Evolutionary conservation across 2,888 invertebrate genomes (phyloP), one percentile per base, ranked within the genome.

Genomic region (Mesochorus sp.): DNA sequence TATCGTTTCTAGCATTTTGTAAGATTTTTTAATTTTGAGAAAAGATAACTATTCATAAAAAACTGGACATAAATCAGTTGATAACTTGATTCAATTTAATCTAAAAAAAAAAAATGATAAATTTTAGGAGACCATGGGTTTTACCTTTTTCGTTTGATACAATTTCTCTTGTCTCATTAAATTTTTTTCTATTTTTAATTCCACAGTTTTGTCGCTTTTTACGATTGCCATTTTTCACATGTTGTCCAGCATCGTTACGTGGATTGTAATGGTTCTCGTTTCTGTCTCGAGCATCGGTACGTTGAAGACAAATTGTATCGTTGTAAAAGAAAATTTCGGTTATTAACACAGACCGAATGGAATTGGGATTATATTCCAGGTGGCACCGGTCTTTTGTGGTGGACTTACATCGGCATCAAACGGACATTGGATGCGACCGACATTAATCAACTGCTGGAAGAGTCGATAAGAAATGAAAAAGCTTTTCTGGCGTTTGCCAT

Each of bases 401-500:
- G 96, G 92, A 97, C 97, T 0, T 98, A 97, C 87, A 93, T 94
- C 84, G 95, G 95, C 84, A 93, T 97, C 37, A 95, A 94, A 84
- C 92, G 93, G 76, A 93, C 94, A 80, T 92, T 95, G 74, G 94
- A 95, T 85, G 89, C 91, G 72, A 92, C 92, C 8, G 91, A 93
- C 68, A 83, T 87, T 61, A 91, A 89, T 76, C 91, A 91, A 87
- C 84, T 93, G 37, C 86, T 97, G 67, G 94, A 96, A 91, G 96
- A 97, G 91, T 95, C 96, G 64, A 93, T 96, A 31, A 94, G 95
- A 87, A 98, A 98, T 91, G 96, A 98, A 91, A 94, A 94, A 75
- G 96, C 97, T 0, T 97, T 98, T 89, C 92, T 97, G 37, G 94
- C 94, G 89, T 95, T 96, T 87, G 95, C 98, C 12, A 95, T 98